These are phyloP conservation scores for Corythornis vintsioides DNA, from an alignment of 2,113 vertebrate genomes.

Conservation along the genomic window DNA sequence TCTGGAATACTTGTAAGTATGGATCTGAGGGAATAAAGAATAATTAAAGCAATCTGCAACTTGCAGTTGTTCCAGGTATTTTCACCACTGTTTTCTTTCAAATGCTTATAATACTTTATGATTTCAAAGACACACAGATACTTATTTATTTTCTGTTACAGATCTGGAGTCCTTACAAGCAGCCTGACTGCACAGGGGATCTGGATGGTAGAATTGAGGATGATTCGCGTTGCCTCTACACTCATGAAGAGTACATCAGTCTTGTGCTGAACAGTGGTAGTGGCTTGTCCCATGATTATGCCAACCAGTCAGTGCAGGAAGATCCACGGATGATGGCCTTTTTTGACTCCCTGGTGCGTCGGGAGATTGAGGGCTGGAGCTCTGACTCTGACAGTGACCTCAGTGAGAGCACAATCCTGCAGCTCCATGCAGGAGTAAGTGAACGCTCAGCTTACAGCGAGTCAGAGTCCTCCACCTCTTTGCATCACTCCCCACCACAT, in stretches of 20 bases:
- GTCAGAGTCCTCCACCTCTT: constrained; percentile 85
- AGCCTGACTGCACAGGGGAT: constrained; percentile 92
- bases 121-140: not conserved
- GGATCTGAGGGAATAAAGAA: not conserved
- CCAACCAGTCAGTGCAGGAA: constrained; percentile 96
- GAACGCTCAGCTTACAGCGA: constrained; percentile 81
- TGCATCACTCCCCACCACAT: constrained; percentile 80
- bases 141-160: constrained; percentile 51
- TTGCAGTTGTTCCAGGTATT: not conserved
- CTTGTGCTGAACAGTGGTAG: constrained; percentile 97
- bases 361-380: constrained; percentile 98
- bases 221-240: constrained; percentile 94
- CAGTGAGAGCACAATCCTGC: constrained; percentile 95
- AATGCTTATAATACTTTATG: not conserved
- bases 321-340: constrained; percentile 99
- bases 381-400: constrained; percentile 94
- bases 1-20: not conserved
- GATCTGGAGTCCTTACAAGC: constrained; percentile 98
- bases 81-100: not conserved
- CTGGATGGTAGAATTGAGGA: constrained; percentile 93
- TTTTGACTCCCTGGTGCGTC: constrained; percentile 95
- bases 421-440: constrained; percentile 90
- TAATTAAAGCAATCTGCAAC: not conserved
- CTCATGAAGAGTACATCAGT: constrained; percentile 97
- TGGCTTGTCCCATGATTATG: constrained; percentile 95